phyloP scores from a whole-genome alignment of 2,888 invertebrate genomes.

The Macroteleia sp. region DNA sequence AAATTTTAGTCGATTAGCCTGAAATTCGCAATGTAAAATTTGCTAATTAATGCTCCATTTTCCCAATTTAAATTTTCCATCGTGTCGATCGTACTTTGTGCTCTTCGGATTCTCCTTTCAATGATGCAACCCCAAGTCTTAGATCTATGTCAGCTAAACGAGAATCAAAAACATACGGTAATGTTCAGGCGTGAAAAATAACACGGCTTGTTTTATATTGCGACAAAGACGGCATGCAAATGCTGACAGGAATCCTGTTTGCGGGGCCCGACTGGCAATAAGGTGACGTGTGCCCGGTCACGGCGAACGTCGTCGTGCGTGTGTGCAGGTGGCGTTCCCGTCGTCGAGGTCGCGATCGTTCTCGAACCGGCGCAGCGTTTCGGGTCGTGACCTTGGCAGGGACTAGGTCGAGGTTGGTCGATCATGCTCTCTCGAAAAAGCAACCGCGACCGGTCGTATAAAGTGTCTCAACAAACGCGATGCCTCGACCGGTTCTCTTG shows the following conservation, averaged over 20 bases:
- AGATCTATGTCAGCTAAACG: no score
- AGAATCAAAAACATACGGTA: neutral
- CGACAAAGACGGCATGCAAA: constrained; percentile 1
- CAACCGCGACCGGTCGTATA: constrained; percentile 44
- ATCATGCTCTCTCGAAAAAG: constrained; percentile 48
- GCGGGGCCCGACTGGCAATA: constrained; percentile 11
- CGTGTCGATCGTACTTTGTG: no score
- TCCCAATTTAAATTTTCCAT: no score
- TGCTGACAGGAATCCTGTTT: constrained; percentile 14
- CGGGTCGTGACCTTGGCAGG: constrained; percentile 58
- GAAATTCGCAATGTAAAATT: no score
- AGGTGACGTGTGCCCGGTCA: constrained; percentile 14
- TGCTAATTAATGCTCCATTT: no score
- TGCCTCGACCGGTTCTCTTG: constrained; percentile 32
- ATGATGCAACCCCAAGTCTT: no score
- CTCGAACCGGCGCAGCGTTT: constrained; percentile 27
- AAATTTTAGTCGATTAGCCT: no score
- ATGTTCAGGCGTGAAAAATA: constrained; percentile 3
- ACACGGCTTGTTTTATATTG: neutral
- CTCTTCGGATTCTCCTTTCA: no score
- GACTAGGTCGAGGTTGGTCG: constrained; percentile 63
- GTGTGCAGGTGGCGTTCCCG: constrained; percentile 19
- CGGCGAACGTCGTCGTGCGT: constrained; percentile 9
- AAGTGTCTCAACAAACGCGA: constrained; percentile 27
- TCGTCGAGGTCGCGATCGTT: constrained; percentile 18